A percentile compares a stretch with the other conserved stretches of the same genome.
Evolutionary conservation across 1,140 invertebrate genomes (phyloP).

Genomic region (Pseudomyrmex sp.): DNA sequence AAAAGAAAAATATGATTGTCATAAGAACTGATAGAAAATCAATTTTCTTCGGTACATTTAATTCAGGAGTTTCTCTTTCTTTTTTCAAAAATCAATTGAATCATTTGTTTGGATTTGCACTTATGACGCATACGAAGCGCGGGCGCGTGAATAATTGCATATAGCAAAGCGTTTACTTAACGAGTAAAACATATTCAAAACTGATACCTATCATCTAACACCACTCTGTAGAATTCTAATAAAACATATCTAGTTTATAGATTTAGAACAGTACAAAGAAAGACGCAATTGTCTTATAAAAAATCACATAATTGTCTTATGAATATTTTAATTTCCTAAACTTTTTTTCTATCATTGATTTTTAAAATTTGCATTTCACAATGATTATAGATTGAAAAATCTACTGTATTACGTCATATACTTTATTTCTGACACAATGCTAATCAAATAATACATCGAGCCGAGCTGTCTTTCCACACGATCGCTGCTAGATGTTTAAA

Average conservation of each 20-base stretch:
- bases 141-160: conserved; percentile 39
- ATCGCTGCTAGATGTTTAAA: conserved; percentile 39
- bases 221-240: background rate
- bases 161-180: conserved; percentile 43
- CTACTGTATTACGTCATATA: background rate
- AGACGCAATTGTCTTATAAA: too few species aligned
- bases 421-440: conserved; percentile 50
- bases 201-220: background rate
- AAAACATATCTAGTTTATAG: background rate
- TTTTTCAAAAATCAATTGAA: conserved; percentile 60
- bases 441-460: conserved; percentile 60
- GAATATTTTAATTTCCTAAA: too few species aligned
- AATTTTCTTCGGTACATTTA: conserved; percentile 38
- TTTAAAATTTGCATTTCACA: too few species aligned
- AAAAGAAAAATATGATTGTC: background rate
- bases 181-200: conserved; percentile 18
- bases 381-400: background rate
- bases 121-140: conserved; percentile 34
- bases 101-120: conserved; percentile 17
- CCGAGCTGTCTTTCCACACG: conserved; percentile 22
- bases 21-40: conserved; percentile 11
- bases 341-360: too few species aligned
- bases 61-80: conserved; percentile 65
- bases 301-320: too few species aligned
- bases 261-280: too few species aligned